Conservation (phyloP, 2,113 vertebrate species). For the Macroglossus sobrinus region DNA sequence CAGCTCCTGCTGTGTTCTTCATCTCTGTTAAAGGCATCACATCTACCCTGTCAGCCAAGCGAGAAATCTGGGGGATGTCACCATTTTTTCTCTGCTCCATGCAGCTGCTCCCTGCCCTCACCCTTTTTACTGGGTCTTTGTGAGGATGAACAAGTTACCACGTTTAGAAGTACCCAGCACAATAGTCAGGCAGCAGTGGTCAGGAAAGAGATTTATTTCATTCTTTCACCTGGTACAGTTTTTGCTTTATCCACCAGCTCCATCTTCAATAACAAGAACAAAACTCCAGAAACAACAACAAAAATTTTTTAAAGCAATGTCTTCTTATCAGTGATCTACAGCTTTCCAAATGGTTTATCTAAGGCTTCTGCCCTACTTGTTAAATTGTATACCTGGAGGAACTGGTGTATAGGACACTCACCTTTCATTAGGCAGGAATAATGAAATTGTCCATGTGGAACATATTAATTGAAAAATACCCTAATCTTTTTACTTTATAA, state of each 20-base stretch:
- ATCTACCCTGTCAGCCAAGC: not conserved
- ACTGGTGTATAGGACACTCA: not conserved
- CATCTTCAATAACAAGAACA: not conserved
- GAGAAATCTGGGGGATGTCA: not conserved
- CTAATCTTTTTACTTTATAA: constrained; percentile 52
- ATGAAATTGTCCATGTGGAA: constrained; percentile 46
- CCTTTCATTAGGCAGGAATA: constrained; percentile 42
- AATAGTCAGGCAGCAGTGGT: not conserved
- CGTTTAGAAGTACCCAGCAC: not conserved
- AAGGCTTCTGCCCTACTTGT: constrained; percentile 6
- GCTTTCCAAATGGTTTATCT: not conserved
- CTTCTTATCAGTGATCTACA: not conserved
- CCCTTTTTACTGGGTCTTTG: not conserved
- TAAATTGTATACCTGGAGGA: constrained; percentile 42
- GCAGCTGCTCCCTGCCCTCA: not conserved
- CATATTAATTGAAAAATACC: constrained; percentile 54
- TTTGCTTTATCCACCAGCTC: not conserved
- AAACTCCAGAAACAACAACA: not conserved
- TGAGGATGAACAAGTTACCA: not conserved
- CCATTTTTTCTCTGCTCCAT: not conserved
- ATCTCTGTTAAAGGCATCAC: constrained; percentile 44
- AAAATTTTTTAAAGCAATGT: not conserved
- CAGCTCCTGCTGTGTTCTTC: constrained; percentile 13
- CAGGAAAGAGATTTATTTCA: not conserved
- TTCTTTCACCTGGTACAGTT: not conserved